phyloP scores from a whole-genome alignment of 2,113 vertebrate genomes.

The Dicentrarchus labrax region DNA sequence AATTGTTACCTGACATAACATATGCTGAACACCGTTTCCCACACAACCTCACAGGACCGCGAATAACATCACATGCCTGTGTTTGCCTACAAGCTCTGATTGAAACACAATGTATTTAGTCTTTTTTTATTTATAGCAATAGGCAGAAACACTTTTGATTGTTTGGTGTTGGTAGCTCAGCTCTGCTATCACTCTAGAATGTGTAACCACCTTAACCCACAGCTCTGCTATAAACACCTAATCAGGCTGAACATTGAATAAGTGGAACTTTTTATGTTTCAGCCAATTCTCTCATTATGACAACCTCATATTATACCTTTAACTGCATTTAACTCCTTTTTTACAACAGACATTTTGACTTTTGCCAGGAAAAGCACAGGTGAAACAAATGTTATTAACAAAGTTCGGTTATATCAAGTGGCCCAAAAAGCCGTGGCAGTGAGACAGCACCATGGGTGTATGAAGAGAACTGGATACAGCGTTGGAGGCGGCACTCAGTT shows the following conservation, averaged over 20 bases:
- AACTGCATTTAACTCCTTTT: background rate
- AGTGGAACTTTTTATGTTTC: background rate
- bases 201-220: no score
- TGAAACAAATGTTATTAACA: background rate
- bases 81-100: background rate
- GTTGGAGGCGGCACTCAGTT: no score
- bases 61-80: background rate
- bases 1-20: conserved; percentile 24
- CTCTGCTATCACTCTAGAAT: background rate
- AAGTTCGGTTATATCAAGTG: background rate
- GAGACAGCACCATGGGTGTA: background rate
- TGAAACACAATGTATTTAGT: background rate
- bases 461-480: no score
- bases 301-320: background rate
- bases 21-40: background rate
- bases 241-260: no score
- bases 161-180: background rate
- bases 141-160: background rate
- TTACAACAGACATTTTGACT: background rate
- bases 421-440: background rate
- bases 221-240: background rate
- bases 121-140: background rate
- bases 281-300: background rate
- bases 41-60: background rate
- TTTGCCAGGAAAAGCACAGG: background rate